These are phyloP conservation scores for Scaeva pyrastri DNA, from an alignment of 2,888 invertebrate species.

Conservation along the genomic window DNA sequence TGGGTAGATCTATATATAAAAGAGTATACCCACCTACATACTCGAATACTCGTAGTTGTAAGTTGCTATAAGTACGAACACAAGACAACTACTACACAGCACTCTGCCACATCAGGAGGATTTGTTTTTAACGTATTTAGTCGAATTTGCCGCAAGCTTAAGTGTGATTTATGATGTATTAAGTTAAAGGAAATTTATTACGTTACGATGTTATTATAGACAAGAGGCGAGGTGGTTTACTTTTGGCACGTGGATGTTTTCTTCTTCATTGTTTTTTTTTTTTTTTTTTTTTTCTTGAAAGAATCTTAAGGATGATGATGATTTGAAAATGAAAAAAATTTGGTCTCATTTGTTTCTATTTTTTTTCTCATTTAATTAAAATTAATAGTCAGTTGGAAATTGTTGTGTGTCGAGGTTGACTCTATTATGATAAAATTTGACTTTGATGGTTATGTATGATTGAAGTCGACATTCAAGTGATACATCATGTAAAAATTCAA, in stretches of 20 bases:
- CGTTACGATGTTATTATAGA: constrained; percentile 15
- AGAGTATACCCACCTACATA: background rate
- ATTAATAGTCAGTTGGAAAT: background rate
- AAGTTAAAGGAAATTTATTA: constrained; percentile 13
- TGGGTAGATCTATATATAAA: no score
- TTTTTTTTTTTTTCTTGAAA: background rate
- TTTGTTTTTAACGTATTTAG: constrained; percentile 53
- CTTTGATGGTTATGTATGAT: background rate
- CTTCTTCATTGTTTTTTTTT: background rate
- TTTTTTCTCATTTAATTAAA: background rate
- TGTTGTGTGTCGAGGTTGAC: background rate
- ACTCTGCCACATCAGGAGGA: background rate
- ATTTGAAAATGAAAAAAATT: background rate
- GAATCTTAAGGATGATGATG: background rate
- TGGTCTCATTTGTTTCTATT: background rate
- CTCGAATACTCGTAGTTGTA: no score
- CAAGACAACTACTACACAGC: no score
- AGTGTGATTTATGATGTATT: constrained; percentile 29
- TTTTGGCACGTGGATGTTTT: constrained; percentile 19
- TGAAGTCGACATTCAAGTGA: no score
- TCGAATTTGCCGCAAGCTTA: constrained; percentile 46
- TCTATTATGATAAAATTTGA: background rate
- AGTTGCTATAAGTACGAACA: background rate
- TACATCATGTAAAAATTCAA: no score
- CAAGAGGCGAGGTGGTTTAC: constrained; percentile 9